Conservation (phyloP, 2,113 vertebrate species). For the Melanerpes aurifrons region DNA sequence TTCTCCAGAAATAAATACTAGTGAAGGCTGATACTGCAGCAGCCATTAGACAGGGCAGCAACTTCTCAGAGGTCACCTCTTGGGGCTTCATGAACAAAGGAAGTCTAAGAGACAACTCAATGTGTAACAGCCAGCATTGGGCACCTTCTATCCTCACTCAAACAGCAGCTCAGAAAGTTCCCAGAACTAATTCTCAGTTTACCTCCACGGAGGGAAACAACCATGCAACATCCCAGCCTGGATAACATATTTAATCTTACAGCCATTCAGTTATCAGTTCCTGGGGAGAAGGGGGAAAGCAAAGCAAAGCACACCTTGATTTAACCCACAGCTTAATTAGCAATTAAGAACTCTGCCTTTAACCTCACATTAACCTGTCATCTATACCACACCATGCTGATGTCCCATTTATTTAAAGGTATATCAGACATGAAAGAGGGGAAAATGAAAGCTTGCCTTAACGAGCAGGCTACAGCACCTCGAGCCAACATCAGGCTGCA, state of each 20-base stretch:
- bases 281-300: too few relatives aligned
- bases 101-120: not conserved
- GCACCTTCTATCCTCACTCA: not conserved
- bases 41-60: not conserved
- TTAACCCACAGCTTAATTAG: not conserved
- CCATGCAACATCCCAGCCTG: rapidly evolving
- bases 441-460: not conserved
- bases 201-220: not conserved
- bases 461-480: not conserved
- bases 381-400: rapidly evolving
- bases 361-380: not conserved
- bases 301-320: not conserved
- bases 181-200: not conserved
- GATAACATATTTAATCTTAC: not conserved
- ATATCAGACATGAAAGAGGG: rapidly evolving
- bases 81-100: not conserved
- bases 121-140: rapidly evolving
- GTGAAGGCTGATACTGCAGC: not conserved
- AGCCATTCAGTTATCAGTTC: not conserved
- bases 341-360: not conserved
- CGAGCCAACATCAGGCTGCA: not conserved
- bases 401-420: not conserved
- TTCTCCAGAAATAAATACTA: not conserved
- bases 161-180: not conserved
- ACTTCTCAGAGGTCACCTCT: not conserved